phyloP scores from a whole-genome alignment of 2,888 invertebrate genomes.

The Parnassius orleans region DNA sequence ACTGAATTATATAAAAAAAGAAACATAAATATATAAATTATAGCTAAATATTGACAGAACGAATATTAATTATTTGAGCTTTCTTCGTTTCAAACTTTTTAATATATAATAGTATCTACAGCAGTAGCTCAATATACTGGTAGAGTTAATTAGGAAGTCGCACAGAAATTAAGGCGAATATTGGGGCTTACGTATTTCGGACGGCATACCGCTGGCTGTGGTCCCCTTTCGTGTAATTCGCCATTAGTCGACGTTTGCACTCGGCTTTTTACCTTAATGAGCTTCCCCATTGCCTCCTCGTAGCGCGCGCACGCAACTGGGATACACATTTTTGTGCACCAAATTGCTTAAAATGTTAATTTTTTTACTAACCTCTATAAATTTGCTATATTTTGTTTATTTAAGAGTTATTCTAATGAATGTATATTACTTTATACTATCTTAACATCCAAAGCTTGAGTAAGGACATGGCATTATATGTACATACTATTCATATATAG shows the following conservation, averaged over 20 bases:
- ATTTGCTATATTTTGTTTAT: background rate
- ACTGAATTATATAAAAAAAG: too few relatives aligned
- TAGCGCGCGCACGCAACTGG: constrained; percentile 61
- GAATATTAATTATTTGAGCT: too few relatives aligned
- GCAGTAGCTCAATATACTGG: constrained; percentile 7
- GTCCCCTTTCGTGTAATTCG: constrained; percentile 80
- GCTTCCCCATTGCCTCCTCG: constrained; percentile 60
- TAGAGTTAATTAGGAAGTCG: constrained; percentile 27
- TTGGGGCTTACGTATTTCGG: constrained; percentile 30
- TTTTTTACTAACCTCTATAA: constrained; percentile 11
- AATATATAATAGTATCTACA: background rate
- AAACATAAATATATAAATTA: too few relatives aligned
- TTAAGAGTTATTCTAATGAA: too few relatives aligned
- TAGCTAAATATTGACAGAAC: too few relatives aligned
- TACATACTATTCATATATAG: too few relatives aligned
- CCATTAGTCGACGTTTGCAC: constrained; percentile 79
- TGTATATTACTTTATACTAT: too few relatives aligned
- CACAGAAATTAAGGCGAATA: constrained; percentile 30
- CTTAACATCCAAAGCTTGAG: too few relatives aligned
- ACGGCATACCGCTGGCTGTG: constrained; percentile 47
- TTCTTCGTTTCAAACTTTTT: too few relatives aligned
- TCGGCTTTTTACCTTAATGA: constrained; percentile 81
- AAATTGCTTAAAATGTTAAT: constrained; percentile 33
- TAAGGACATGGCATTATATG: too few relatives aligned
- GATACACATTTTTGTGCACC: constrained; percentile 75